Base-by-base conservation (phyloP, 2,888 invertebrate genomes). In the Agrochola circellaris region DNA sequence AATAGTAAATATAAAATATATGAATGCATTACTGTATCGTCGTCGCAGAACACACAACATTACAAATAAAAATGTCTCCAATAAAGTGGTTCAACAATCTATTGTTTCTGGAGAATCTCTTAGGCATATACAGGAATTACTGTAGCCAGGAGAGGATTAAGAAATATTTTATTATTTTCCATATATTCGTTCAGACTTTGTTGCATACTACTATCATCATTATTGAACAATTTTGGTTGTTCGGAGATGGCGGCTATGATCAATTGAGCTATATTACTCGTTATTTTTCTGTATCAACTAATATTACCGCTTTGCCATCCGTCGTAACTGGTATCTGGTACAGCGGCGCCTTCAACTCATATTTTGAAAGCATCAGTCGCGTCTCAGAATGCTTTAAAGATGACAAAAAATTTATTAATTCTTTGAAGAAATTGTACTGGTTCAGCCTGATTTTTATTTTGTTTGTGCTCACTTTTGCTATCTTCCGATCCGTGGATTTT, bases 401-500 rank as follows among this genome's bases (percentile, higher is more conserved):
- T 17, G 48, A 64, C 6, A 54, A 30, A 5, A 45, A 30, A 5
- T 23, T 75, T 0, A 8, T 17, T 5, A 45, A 0, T 5, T 38
- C 75, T 48, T 3, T 75, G 0, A 75, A 75, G 38, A 64, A 74
- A 54, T 20, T 45, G 9, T 62, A n/a, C 15, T 54, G 54, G 42
- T 74, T 26, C 8, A 42, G 26, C 20, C 5, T 69, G 15, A 13
- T 9, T 8, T 61, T 62, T 20, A 0, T 38, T 58, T 69, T 20
- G 4, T 9, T 68, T n/a, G 58, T 58, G 8, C 17, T 60, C 8
- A 26, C 26, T 60, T 17, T 60, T 8, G 8, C 26, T 26, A 26
- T 8, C 8, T 3, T 9, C 4, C 8, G 58, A 60, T 3, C 17
- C 17, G 26, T 26, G 8, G 8, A 26, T 8, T 8, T 60, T 26